Percentiles rank a stretch among this genome's conserved stretches.
phyloP scores from a whole-genome alignment of 1,140 invertebrate species.

The Elymnias hypermnestra region DNA sequence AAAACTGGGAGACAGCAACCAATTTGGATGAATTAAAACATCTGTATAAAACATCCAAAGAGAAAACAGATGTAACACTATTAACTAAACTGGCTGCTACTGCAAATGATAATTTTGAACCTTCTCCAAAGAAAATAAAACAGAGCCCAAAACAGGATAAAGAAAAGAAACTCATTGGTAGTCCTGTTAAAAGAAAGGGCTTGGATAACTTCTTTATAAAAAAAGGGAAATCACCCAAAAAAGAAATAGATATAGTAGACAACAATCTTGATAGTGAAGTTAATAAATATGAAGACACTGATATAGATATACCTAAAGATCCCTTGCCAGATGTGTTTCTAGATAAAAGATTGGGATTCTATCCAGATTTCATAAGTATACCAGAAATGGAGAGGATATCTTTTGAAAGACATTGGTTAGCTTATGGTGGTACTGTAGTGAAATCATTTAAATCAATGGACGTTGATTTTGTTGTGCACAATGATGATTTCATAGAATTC shows the following conservation, averaged over 20 bases:
- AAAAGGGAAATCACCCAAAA: slow-evolving; percentile 19
- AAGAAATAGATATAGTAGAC: slow-evolving; percentile 12
- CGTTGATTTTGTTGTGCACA: slow-evolving; percentile 74
- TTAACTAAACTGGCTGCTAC: slow-evolving; percentile 70
- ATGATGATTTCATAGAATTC: slow-evolving; percentile 47
- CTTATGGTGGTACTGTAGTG: slow-evolving; percentile 69
- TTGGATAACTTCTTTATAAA: slow-evolving; percentile 37
- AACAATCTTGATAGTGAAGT: slow-evolving; percentile 2
- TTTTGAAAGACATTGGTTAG: slow-evolving; percentile 74
- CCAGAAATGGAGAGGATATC: slow-evolving; percentile 43
- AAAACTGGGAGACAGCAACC: slow-evolving; percentile 90
- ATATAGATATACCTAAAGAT: slow-evolving; percentile 40
- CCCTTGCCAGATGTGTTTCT: slow-evolving; percentile 60
- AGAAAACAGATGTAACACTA: slow-evolving; percentile 81
- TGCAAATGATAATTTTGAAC: slow-evolving; percentile 30
- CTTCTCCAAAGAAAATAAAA: slow-evolving; percentile 47
- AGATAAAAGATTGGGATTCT: slow-evolving; percentile 55
- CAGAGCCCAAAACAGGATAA: slow-evolving; percentile 26
- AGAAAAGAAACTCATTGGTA: slow-evolving; percentile 8
- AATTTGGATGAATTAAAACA: slow-evolving; percentile 83
- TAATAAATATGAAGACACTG: slow-evolving; percentile 20
- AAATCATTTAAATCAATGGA: slow-evolving; percentile 50
- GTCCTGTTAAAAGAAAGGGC: slow-evolving; percentile 11
- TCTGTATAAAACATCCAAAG: slow-evolving; percentile 82
- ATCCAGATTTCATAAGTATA: slow-evolving; percentile 62